phyloP scores from a whole-genome alignment of 2,113 vertebrate genomes.

The Seriola aureovittata region DNA sequence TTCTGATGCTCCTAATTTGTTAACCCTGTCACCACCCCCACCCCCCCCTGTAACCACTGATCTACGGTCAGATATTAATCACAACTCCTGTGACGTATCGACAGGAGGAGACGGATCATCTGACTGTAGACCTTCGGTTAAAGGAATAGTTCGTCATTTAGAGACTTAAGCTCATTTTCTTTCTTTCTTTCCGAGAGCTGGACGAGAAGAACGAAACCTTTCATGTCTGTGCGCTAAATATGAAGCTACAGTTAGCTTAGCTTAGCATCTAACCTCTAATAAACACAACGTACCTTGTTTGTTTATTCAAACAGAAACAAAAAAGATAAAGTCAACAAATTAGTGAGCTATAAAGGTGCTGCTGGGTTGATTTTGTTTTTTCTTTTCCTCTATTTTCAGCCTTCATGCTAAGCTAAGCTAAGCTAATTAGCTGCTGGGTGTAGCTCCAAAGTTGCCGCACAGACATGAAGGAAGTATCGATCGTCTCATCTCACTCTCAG shows the following conservation, averaged over 20 bases:
- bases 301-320: no score
- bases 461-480: no score
- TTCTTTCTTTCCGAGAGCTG: background rate
- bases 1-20: constrained; percentile 28
- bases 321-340: no score
- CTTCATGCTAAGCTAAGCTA: constrained; percentile 29
- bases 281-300: no score
- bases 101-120: background rate
- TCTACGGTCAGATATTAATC: constrained; percentile 47
- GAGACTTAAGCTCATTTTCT: constrained; percentile 23
- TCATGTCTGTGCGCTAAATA: background rate
- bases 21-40: constrained; percentile 34
- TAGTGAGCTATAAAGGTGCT: no score
- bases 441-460: no score
- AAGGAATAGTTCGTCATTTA: constrained; percentile 42
- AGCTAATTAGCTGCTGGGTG: background rate
- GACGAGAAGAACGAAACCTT: background rate
- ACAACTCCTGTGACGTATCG: background rate
- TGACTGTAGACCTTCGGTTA: constrained; percentile 57
- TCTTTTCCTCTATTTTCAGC: background rate
- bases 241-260: background rate
- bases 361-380: background rate
- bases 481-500: background rate
- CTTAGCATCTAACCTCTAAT: constrained; percentile 4
- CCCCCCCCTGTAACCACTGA: constrained; percentile 52